Base-by-base conservation (phyloP, 1,140 invertebrate genomes). In the Solen grandis region DNA sequence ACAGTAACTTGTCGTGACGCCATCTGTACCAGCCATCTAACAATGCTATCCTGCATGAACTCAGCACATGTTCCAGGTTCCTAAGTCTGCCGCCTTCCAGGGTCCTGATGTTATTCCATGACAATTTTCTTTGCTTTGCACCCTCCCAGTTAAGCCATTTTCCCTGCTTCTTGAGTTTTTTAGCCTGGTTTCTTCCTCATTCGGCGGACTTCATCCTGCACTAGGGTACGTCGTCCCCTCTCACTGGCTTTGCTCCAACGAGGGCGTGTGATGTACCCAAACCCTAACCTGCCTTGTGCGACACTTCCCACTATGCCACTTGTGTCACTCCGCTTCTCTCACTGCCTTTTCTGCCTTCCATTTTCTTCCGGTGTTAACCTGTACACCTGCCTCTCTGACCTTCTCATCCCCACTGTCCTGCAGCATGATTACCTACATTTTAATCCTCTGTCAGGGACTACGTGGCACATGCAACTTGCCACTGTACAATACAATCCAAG, bases 11-110 rank as follows among this genome's bases (percentile, higher is more conserved):
- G n/a, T n/a, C n/a, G n/a, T n/a, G n/a, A n/a, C n/a, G n/a, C n/a
- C n/a, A n/a, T n/a, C n/a, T n/a, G n/a, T n/a, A n/a, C n/a, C n/a
- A n/a, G n/a, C n/a, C n/a, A n/a, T n/a, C n/a, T n/a, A n/a, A n/a
- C n/a, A 22, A 8, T 2, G 19, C 5, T n/a, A n/a, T n/a, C n/a
- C n/a, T n/a, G n/a, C n/a, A n/a, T n/a, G n/a, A 62, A 33, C 36
- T 29, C 33, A 79, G 57, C 4, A 76, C 31, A 52, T 76, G 76
- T n/a, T 79, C 76, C 76, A 60, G 38, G 25, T 79, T 79, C 0
- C 65, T 59, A n/a, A 41, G 65, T 57, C 25, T 70, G 2, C 54
- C 66, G 50, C 66, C 25, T 55, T 13, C n/a, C n/a, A 57, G 19
- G 19, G 14, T 62, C 57, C 59, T 50, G 25, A 75, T 75, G 2